Base-by-base conservation (phyloP, 1,140 invertebrate species). In the Drosophila kikkawai region DNA sequence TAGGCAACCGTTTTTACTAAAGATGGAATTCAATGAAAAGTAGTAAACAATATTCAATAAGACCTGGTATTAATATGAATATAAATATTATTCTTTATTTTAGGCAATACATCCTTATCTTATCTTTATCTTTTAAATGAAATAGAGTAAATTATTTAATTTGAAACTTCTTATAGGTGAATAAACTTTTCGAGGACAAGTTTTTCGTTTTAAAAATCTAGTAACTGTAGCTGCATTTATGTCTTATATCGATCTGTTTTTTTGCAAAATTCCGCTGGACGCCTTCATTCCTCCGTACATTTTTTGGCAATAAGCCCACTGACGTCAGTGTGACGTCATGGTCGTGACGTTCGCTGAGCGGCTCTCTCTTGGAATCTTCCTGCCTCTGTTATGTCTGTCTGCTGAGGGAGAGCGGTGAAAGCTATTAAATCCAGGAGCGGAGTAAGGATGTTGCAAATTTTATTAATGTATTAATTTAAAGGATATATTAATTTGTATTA, bases 281-380 rank as follows among this genome's bases (percentile, higher is more conserved):
- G 47, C 61, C 26, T 51, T 66, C 11, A 32, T 50, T 42, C 17
- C 45, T 44, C n/a, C 47, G 15, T 19, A 68, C 2, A 13, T 39
- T 76, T 44, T 78, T 79, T 79, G 75, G 75, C 75, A 71, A 58
- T 56, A 44, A 51, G 85, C 60, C 61, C 51, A 17, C 81, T 90
- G 82, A 88, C 84, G 84, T 88, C 84, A 88, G 63, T 44, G 60
- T 88, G 80, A 84, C 78, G 81, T 90, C 85, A 88, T 44, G 45
- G 86, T 67, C 57, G 29, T 88, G 85, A 88, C 85, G 85, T 88
- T 37, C 56, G 48, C 41, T 42, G 13, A 32, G 29, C 13, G 12
- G 19, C 58, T 55, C 36, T 48, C 29, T 50, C 26, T 42, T 26
- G 15, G 12, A 37, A 22, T 37, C 15, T 48, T 12, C 17, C 19